phyloP scores from a whole-genome alignment of 1,140 invertebrate species.

The Carcinoscorpius rotundicauda region DNA sequence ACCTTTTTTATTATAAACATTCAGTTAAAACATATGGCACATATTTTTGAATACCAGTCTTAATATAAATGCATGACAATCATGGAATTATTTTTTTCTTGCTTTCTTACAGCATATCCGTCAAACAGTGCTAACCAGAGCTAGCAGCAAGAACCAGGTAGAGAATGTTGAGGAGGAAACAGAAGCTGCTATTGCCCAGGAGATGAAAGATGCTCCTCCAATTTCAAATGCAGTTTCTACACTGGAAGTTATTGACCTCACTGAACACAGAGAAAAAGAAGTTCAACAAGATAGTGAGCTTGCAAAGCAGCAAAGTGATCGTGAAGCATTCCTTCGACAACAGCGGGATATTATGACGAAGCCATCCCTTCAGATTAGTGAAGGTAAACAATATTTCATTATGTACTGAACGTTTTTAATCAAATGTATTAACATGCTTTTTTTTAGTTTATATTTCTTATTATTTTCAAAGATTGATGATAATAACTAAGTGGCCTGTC shows the following conservation, averaged over 20 bases:
- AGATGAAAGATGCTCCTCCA: constrained; percentile 36
- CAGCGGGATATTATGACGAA: constrained; percentile 46
- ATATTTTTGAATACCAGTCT: no score
- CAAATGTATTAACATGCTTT: no score
- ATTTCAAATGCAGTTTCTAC: constrained; percentile 47
- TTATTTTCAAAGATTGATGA: no score
- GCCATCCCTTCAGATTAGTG: constrained; percentile 41
- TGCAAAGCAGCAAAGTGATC: constrained; percentile 15
- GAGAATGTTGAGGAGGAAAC: constrained; percentile 48
- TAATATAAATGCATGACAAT: no score
- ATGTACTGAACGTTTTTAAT: no score
- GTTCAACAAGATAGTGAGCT: constrained; percentile 12
- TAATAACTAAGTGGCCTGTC: no score
- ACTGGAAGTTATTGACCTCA: constrained; percentile 59
- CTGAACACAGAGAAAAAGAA: constrained; percentile 47
- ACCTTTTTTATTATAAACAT: no score
- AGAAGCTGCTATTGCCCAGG: constrained; percentile 40
- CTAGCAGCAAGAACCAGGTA: constrained; percentile 49
- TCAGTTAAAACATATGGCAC: no score
- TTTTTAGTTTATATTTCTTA: no score
- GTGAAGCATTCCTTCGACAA: constrained; percentile 42
- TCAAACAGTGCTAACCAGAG: constrained; percentile 71
- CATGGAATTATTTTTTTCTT: no score
- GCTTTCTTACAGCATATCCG: constrained; percentile 58
- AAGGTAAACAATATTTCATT: constrained; percentile 30